A percentile compares a stretch with the other conserved stretches of the same genome.
Evolutionary conservation across 2,888 invertebrate species (phyloP).

Genomic region (Orthosia gothica): DNA sequence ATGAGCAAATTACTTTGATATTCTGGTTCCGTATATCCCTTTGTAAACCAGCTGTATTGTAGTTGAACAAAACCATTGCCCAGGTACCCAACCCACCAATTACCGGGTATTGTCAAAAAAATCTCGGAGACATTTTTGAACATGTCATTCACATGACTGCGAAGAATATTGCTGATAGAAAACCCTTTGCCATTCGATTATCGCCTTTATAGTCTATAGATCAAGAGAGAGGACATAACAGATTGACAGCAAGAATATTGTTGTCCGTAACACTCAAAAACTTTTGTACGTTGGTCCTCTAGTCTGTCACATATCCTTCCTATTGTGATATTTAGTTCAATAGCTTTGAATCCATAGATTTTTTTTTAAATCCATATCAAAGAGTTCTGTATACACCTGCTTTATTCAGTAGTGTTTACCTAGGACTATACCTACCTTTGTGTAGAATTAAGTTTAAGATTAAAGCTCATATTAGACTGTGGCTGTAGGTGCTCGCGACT

Average conservation of each 20-base stretch:
- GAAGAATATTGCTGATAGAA: slow-evolving; percentile 30
- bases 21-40: slow-evolving; percentile 80
- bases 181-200: slow-evolving; percentile 60
- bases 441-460: slow-evolving; percentile 43
- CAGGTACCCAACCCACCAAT: slow-evolving; percentile 92
- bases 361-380: slow-evolving; percentile 80
- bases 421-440: slow-evolving; percentile 61
- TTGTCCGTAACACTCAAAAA: slow-evolving; percentile 82
- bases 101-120: slow-evolving; percentile 88
- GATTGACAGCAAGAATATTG: slow-evolving; percentile 43
- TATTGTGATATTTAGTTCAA: slow-evolving; percentile 88
- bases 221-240: slow-evolving; percentile 20
- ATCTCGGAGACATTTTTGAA: slow-evolving; percentile 90
- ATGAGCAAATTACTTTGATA: slow-evolving; percentile 86
- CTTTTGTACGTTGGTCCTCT: slow-evolving; percentile 87
- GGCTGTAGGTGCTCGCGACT: slow-evolving; percentile 40
- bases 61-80: slow-evolving; percentile 86
- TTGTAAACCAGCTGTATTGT: slow-evolving; percentile 87
- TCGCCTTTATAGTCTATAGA: slow-evolving; percentile 61
- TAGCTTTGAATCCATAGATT: slow-evolving; percentile 81
- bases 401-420: slow-evolving; percentile 71
- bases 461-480: slow-evolving; percentile 54
- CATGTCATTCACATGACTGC: slow-evolving; percentile 85
- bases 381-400: slow-evolving; percentile 86
- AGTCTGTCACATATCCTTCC: slow-evolving; percentile 90